Evolutionary conservation across 2,888 invertebrate genomes (phyloP).

Genomic region (Diplolepis rosae): DNA sequence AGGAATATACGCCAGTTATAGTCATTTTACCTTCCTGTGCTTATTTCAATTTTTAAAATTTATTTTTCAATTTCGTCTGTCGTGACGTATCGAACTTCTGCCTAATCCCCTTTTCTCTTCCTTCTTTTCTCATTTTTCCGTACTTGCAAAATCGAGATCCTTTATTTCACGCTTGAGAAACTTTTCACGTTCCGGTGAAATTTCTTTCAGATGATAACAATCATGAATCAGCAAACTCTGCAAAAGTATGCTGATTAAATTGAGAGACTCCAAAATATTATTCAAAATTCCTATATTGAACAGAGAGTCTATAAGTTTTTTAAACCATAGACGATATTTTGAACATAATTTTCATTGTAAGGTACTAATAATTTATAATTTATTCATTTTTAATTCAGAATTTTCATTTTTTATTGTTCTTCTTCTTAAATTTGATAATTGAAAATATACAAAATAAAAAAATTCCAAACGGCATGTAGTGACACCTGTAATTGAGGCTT

Average conservation of each 20-base stretch:
- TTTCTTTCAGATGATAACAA: constrained; percentile 1
- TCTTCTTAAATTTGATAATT: too few species aligned
- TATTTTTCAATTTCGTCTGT: too few species aligned
- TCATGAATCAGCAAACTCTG: not conserved
- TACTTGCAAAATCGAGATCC: constrained; percentile 42
- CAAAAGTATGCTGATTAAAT: not conserved
- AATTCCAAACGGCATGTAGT: too few species aligned
- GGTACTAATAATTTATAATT: too few species aligned
- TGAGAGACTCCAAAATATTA: not conserved
- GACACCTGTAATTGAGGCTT: not conserved
- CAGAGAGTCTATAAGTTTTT: too few species aligned
- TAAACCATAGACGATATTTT: too few species aligned
- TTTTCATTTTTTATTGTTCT: not conserved
- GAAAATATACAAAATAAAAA: too few species aligned
- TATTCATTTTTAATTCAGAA: not conserved
- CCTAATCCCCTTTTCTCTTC: constrained; percentile 28
- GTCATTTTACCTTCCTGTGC: too few species aligned
- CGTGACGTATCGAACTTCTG: constrained; percentile 2
- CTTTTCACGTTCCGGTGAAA: constrained; percentile 35
- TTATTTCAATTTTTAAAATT: too few species aligned
- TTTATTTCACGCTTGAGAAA: constrained; percentile 47
- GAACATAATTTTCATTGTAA: too few species aligned
- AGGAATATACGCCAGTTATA: too few species aligned
- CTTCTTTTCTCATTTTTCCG: constrained; percentile 31
- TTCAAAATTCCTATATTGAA: too few species aligned